These are phyloP conservation scores for Urocolius indicus DNA, from an alignment of 2,113 vertebrate species.

Conservation along the genomic window DNA sequence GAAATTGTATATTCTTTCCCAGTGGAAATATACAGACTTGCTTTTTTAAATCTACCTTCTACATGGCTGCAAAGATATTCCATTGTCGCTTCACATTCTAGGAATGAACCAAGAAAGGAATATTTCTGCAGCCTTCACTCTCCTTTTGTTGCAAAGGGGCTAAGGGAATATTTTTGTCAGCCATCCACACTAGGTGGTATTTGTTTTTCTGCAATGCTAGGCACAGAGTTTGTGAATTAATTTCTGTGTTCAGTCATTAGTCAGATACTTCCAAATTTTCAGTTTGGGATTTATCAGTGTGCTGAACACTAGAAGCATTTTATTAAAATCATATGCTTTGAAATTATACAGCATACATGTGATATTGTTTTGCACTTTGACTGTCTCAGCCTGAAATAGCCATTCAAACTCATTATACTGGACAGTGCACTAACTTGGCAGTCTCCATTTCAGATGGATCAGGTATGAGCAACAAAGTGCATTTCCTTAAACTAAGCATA, in stretches of 20 bases:
- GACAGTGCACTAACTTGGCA: not conserved
- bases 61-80: not conserved
- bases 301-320: not conserved
- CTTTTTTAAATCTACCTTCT: not conserved
- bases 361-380: not conserved
- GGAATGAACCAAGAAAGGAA: not conserved
- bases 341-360: fast-evolving
- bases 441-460: not conserved
- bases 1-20: not conserved
- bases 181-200: fast-evolving
- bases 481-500: not conserved
- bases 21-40: not conserved
- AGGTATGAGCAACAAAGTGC: not conserved
- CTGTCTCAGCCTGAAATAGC: not conserved
- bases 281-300: not conserved
- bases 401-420: not conserved
- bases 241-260: slow-evolving; percentile 3
- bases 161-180: slow-evolving; percentile 34
- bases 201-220: not conserved
- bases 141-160: not conserved
- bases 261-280: not conserved
- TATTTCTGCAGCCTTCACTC: not conserved
- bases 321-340: not conserved
- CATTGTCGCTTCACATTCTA: not conserved
- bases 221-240: not conserved